Base-by-base conservation (phyloP, 2,113 vertebrate genomes). In the Noturus placidus region DNA sequence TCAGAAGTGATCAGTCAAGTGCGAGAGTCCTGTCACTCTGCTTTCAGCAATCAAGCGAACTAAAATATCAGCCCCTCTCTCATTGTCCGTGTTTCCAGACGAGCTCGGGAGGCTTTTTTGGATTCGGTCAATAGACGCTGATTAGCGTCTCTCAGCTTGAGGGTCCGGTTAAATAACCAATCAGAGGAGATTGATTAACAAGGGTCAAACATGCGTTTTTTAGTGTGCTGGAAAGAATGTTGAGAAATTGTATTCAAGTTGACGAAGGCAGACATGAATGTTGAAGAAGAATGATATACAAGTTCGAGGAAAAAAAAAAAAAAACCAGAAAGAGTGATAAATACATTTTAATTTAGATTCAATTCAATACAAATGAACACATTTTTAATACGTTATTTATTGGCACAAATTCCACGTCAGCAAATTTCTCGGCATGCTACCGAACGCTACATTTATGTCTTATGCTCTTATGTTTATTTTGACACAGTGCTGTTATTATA, bases 1-100 rank as follows among this genome's bases (percentile, higher is more conserved):
- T 94, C 94, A 93, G 54, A 92, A 92, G 89, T 86, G 85, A 81
- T 91, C 91, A 91, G 84, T 91, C 88, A 50, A 83, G 89, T 92
- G 88, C 82, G 86, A 88, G 88, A 69, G 88, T 84, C 92, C 89
- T 87, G 86, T 82, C 76, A 86, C 59, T 88, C 77, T 27, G 27
- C 42, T 72, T 69, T 65, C 57, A 81, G 79, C 69, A 86, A 89
- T 77, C 79, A 89, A 57, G 46, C 9, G 10, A 52, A 42, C 59
- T 46, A 63, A 86, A 79, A 86, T 57, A 80, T 86, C 83, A 59
- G 15, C 56, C 82, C 85, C 22, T 35, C 65, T 67, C 74, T 25
- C 63, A 20, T 59, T 25, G 30, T 87, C 63, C 63, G 19, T 74
- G 57, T 82, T 76, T 67, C 72, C 38, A 86, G 52, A 77, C 35